Evolutionary conservation across 2,888 invertebrate genomes (phyloP), one percentile per base, ranked within the genome.

Genomic region (Xylota sylvarum): DNA sequence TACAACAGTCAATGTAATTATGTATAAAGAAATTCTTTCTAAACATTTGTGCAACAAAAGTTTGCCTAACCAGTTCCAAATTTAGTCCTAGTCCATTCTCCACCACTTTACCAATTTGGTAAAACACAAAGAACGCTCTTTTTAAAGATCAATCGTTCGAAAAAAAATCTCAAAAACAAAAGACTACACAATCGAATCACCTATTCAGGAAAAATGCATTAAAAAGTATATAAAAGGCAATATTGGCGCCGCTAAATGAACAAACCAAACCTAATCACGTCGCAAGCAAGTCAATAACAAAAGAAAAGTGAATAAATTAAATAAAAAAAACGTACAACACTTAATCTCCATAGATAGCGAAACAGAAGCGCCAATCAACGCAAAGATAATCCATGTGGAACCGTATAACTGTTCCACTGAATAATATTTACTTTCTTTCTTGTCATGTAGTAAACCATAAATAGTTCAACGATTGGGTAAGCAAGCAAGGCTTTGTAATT

Each of bases 391-490:
- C 69, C 65, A 78, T 78, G 70, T 52, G 69, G 60, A 78, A 62
- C 64, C 64, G 10, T 19, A 7, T 14, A 62, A 14, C 35, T 69
- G 52, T 55, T 46, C 52, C 58, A 37, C 14, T 64, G 43, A 43
- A 43, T 43, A 55, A 43, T 30, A 55, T 76, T 67, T 37, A 62
- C 37, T 58, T 76, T 64, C 46, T 74, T 74, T 40, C 52, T 32
- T 12, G 6, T 46, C 14, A 40, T 40, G n/a, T 10, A 58, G 52
- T 40, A 50, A 43, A 56, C 48, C 62, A 70, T 32, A 79, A 46
- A 64, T 56, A 55, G 69, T 56, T 64, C 17, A 62, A 46, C 64
- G 52, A 62, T 62, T 78, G 52, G 35, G 64, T 70, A 79, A 79
- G 69, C 46, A 43, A 43, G 37, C 50, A 50, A 23, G 23, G 23